Base-by-base conservation (phyloP, 2,797 vertebrate species). In the Glossophaga mutica region DNA sequence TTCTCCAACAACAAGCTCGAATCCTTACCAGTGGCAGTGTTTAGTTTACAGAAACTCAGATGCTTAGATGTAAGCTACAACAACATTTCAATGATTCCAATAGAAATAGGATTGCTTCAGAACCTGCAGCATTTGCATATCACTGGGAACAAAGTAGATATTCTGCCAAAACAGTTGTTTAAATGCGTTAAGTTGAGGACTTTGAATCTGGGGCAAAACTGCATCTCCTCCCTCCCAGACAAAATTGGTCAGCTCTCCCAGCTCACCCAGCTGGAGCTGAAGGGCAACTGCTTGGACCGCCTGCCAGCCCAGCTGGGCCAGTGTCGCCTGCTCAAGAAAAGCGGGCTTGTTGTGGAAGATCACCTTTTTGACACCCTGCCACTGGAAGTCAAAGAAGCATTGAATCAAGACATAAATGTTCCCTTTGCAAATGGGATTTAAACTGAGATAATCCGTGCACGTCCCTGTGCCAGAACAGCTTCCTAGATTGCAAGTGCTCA, bases 1-100 rank as follows among this genome's bases (percentile, higher is more conserved):
- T 99, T 99, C 93, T 99, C 99, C 42, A 99, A 99, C 98, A 99
- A 99, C 98, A 99, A 99, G 98, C 99, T 99, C 0, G 99, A 99
- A 96, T 99, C 99, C 52, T 98, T 99, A 90, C 99, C 99, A 9
- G 97, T 98, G 2, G 99, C 99, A 5, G 98, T 99, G 94, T 99
- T 99, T 97, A 99, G 98, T 97, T 99, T 99, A 97, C 99, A 99
- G 94, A 99, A 99, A 98, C 98, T 99, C 96, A 98, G 99, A 97
- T 99, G 99, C 98, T 98, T 99, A 59, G 99, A 99, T 85, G 98
- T 99, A 46, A 99, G 99, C 98, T 99, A 99, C 97, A 99, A 99
- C 97, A 99, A 99, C 52, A 99, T 99, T 73, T 98, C 97, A 0
- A 95, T 97, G 50, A 99, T 99, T 98, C 99, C 99, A 2, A 91